phyloP scores from a whole-genome alignment of 2,888 invertebrate species.

The Bombylius discolor region DNA sequence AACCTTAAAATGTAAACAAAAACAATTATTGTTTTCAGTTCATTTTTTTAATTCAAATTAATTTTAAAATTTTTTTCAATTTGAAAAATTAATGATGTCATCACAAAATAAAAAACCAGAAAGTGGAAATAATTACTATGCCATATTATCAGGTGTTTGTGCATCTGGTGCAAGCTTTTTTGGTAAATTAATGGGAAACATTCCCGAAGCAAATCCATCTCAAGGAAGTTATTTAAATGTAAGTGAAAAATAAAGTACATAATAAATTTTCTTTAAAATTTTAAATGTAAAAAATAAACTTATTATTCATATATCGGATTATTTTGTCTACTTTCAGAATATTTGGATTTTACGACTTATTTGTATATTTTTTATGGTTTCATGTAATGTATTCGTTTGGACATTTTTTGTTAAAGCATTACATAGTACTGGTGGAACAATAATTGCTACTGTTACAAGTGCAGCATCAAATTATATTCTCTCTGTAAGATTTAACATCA shows the following conservation, averaged over 20 bases:
- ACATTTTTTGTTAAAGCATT: conserved; percentile 47
- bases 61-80: no score
- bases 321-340: conserved; percentile 25
- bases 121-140: neutral
- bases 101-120: no score
- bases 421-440: conserved; percentile 41
- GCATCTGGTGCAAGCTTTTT: conserved; percentile 46
- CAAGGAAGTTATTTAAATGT: neutral
- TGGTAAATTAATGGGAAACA: conserved; percentile 41
- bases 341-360: conserved; percentile 26
- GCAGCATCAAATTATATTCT: conserved; percentile 47
- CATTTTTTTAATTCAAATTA: no score
- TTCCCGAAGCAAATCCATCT: neutral
- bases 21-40: no score
- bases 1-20: no score
- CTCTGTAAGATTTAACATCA: conserved; percentile 36
- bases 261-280: no score
- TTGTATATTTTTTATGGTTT: conserved; percentile 41
- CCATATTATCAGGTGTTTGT: conserved; percentile 36
- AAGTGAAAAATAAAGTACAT: neutral
- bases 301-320: neutral
- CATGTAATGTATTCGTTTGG: conserved; percentile 43
- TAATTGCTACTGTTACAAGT: conserved; percentile 44
- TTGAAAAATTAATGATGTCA: no score
- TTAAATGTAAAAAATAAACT: no score